phyloP scores from a whole-genome alignment of 2,888 invertebrate species.

The Perithous albicinctus region DNA sequence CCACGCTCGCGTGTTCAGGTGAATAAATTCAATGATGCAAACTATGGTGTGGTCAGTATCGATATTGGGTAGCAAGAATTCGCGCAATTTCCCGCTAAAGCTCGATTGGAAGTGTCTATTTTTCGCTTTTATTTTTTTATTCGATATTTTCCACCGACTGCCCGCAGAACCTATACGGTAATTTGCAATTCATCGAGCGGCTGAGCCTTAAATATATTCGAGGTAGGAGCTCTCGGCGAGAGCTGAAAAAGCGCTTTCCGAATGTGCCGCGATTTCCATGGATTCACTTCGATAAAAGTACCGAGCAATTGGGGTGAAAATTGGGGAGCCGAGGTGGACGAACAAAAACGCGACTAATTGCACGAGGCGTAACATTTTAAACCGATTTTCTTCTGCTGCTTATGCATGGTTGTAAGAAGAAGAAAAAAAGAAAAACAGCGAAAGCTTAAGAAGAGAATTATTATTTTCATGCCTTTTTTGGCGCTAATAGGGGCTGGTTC shows the following conservation, averaged over 20 bases:
- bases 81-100: background rate
- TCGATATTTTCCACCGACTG: background rate
- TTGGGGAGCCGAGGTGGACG: background rate
- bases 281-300: slow-evolving; percentile 35
- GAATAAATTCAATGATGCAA: background rate
- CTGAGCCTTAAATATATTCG: slow-evolving; percentile 10
- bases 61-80: background rate
- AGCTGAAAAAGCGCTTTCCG: slow-evolving; percentile 2
- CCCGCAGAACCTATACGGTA: background rate
- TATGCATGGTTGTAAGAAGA: too few relatives aligned
- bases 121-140: slow-evolving; percentile 7
- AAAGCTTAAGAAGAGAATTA: slow-evolving; percentile 2
- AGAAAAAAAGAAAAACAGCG: background rate
- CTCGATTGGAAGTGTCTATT: background rate
- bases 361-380: slow-evolving; percentile 38
- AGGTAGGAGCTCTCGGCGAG: background rate
- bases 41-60: background rate
- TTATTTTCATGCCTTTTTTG: slow-evolving; percentile 20
- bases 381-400: slow-evolving; percentile 32
- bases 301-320: background rate
- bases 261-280: background rate
- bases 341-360: slow-evolving; percentile 54
- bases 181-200: slow-evolving; percentile 28
- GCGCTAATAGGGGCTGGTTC: slow-evolving; percentile 37
- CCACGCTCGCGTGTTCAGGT: background rate